Base-by-base conservation (phyloP, 2,797 vertebrate species). In the Cynopterus sphinx region DNA sequence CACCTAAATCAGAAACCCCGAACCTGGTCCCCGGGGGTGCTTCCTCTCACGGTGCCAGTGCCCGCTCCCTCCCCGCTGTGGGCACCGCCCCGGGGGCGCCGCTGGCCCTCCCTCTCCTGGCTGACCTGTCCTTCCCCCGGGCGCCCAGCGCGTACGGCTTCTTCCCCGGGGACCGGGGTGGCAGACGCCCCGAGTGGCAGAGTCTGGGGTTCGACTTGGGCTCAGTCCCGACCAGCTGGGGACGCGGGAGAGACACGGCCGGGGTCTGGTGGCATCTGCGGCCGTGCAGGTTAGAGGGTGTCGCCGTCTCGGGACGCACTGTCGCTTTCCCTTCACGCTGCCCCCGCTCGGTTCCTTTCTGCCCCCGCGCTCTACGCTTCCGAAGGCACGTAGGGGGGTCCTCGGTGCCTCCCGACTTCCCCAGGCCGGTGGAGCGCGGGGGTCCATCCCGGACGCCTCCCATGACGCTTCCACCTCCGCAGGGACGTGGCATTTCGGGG, bases 81-180 rank as follows among this genome's bases (percentile, higher is more conserved):
- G 43, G 43, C 43, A 12, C 13, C 43, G 11, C 33, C 17, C 5
- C 10, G 8, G 2, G 24, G 51, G 31, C 0, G 2, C 26, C 0
- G 2, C 5, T 73, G 43, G 8, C 6, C n/a, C n/a, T n/a, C n/a
- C n/a, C n/a, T n/a, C n/a, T n/a, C n/a, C n/a, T n/a, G n/a, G n/a
- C n/a, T n/a, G n/a, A n/a, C n/a, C n/a, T n/a, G n/a, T n/a, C n/a
- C n/a, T n/a, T n/a, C n/a, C n/a, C n/a, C n/a, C n/a, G n/a, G n/a
- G n/a, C n/a, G n/a, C n/a, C n/a, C n/a, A n/a, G n/a, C n/a, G n/a
- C n/a, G n/a, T n/a, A n/a, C n/a, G n/a, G n/a, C n/a, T n/a, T n/a
- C n/a, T n/a, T n/a, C n/a, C n/a, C n/a, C n/a, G n/a, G n/a, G n/a
- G n/a, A n/a, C n/a, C n/a, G n/a, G n/a, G n/a, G n/a, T n/a, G n/a